Percentiles rank a stretch among this genome's conserved stretches.
Conservation (phyloP, 1,140 invertebrate genomes). For the Drosophila littoralis region DNA sequence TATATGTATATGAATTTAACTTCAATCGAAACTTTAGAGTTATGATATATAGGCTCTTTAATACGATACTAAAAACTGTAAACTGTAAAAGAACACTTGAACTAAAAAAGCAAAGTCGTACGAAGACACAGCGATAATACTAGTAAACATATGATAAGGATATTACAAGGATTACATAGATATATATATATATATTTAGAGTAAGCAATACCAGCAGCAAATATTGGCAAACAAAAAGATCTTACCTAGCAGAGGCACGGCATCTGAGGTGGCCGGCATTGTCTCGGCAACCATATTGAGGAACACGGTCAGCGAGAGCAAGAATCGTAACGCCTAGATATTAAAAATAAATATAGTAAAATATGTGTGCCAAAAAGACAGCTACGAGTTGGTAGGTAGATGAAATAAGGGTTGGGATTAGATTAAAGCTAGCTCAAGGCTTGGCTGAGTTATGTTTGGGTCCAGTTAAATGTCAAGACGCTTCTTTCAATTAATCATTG, state of each 20-base stretch:
- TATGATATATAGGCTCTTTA: conserved; percentile 44
- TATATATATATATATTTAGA: conserved; percentile 40
- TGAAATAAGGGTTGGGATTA: no score
- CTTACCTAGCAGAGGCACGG: conserved; percentile 89
- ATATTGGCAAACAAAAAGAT: conserved; percentile 73
- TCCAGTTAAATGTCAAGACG: not conserved
- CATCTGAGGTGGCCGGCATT: conserved; percentile 96
- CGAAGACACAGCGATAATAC: conserved; percentile 48
- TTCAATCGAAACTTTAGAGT: conserved; percentile 53
- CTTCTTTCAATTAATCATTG: not conserved
- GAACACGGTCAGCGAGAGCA: conserved; percentile 99
- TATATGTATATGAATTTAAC: conserved; percentile 54
- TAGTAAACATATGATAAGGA: conserved; percentile 22
- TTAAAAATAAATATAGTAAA: conserved; percentile 21
- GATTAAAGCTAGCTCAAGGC: not conserved
- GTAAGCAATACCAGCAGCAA: conserved; percentile 48
- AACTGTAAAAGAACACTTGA: conserved; percentile 57
- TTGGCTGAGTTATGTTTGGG: not conserved
- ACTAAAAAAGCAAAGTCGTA: conserved; percentile 57
- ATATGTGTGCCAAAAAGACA: not conserved
- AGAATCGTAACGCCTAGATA: conserved; percentile 97
- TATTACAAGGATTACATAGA: conserved; percentile 25
- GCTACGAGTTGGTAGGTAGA: no score
- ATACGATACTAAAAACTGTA: conserved; percentile 38
- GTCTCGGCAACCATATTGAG: conserved; percentile 97